Base-by-base conservation (phyloP, 1,140 invertebrate species). In the Pseudomyrmex flavicornis region DNA sequence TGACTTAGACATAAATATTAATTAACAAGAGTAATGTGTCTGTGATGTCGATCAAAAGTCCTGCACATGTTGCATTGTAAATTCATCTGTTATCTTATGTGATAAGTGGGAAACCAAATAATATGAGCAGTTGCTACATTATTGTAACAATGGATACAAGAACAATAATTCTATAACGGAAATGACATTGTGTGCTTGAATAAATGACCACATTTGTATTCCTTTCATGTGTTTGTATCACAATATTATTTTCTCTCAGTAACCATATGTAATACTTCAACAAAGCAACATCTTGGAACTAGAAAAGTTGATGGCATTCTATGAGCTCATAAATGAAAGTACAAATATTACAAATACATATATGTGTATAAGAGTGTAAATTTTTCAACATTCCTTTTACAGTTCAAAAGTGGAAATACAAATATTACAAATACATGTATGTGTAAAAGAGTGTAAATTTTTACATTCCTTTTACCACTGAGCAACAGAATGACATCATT, bases 181-280 rank as follows among this genome's bases (percentile, higher is more conserved):
- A 72, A 83, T 76, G 77, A 77, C 56, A 79, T n/a, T 26, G 46
- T 59, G 10, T 61, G 44, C 17, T 65, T 56, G 65, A 59, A 68
- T n/a, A n/a, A 7, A 9, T 7, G 35, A 35, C 58, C 68, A 50
- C 62, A 50, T 77, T 10, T 13, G 68, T 72, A 26, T 46, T 35
- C 35, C 0, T 35, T 35, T 35, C 35, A 7, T 35, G 5, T 35
- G 0, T 35, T 35, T 35, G 63, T 77, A 87, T 85, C 79, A 80
- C 52, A 85, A 79, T 59, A 12, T 83, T 59, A 48, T 26, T 85
- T 77, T 50, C 77, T 13, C 13, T 77, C 68, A 50, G 46, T 22
- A 7, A 17, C 56, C 12, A 70, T 22, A 35, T 15, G 7, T 46
- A 79, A 46, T 79, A 70, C 44, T 59, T 70, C 50, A 59, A 35